These are phyloP conservation scores for Coregonus suidteri DNA, from an alignment of 2,797 vertebrate species.

Conservation along the genomic window DNA sequence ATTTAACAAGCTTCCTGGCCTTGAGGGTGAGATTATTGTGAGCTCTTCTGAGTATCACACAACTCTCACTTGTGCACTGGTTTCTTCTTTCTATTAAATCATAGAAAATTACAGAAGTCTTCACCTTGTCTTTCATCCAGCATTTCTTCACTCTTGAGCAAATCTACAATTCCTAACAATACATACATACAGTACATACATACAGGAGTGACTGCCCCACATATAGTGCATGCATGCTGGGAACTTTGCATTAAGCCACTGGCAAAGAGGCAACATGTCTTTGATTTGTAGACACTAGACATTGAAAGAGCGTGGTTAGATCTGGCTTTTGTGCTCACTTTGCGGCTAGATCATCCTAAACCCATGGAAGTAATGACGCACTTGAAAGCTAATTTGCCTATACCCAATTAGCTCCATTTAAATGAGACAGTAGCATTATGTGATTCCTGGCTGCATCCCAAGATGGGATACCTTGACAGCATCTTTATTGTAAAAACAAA, in stretches of 20 bases:
- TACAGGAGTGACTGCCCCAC: slow-evolving; percentile 41
- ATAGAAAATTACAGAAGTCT: no score
- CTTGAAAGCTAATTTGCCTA: background rate
- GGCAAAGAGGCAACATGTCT: slow-evolving; percentile 44
- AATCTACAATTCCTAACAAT: no score
- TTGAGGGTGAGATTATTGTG: slow-evolving; percentile 12
- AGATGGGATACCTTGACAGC: background rate
- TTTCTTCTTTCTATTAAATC: no score
- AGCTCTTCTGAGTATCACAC: slow-evolving; percentile 31
- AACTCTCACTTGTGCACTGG: no score
- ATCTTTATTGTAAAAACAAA: background rate
- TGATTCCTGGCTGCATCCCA: background rate
- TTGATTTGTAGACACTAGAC: slow-evolving; percentile 56
- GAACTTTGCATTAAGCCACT: slow-evolving; percentile 42
- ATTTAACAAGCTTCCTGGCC: slow-evolving; percentile 4
- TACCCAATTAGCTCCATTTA: background rate
- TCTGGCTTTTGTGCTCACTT: slow-evolving; percentile 45
- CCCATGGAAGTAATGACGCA: background rate
- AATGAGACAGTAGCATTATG: background rate
- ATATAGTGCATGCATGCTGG: slow-evolving; percentile 37
- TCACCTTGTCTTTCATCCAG: no score
- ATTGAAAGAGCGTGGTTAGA: slow-evolving; percentile 30
- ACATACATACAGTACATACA: slow-evolving; percentile 9
- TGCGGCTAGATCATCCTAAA: slow-evolving; percentile 36
- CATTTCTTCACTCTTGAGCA: no score